These are phyloP conservation scores for Nyctalus aviator DNA, from an alignment of 2,797 vertebrate species.

Conservation along the genomic window DNA sequence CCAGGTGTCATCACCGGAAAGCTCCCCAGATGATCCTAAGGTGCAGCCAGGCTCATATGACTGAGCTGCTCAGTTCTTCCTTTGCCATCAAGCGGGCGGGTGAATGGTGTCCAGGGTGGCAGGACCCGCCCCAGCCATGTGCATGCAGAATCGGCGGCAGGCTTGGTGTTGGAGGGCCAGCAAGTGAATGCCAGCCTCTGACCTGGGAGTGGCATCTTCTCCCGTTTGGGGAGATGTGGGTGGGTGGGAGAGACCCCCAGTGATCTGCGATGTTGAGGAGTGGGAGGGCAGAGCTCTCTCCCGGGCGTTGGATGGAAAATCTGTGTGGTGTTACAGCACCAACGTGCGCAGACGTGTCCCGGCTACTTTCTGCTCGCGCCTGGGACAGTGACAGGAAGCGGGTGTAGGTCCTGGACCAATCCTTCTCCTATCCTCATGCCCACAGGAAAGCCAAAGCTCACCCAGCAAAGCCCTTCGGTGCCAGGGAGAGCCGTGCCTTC, in stretches of 20 bases:
- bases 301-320: background rate
- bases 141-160: too few relatives aligned
- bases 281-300: too few relatives aligned
- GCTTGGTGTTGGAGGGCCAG: background rate
- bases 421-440: background rate
- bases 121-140: background rate
- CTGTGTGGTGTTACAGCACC: background rate
- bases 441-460: background rate
- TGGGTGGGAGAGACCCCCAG: too few relatives aligned
- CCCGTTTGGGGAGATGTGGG: background rate
- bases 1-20: too few relatives aligned
- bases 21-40: rapidly evolving
- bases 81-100: rapidly evolving
- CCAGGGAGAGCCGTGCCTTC: background rate
- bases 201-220: background rate
- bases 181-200: background rate
- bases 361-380: background rate
- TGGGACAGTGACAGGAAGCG: background rate
- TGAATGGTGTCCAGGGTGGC: rapidly evolving
- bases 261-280: background rate
- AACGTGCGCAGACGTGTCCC: too few relatives aligned
- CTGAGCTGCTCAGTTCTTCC: too few relatives aligned
- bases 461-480: background rate
- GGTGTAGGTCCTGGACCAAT: background rate
- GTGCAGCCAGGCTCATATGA: background rate